These are phyloP conservation scores for Alcedo atthis DNA, from an alignment of 2,797 vertebrate genomes.

Conservation along the genomic window DNA sequence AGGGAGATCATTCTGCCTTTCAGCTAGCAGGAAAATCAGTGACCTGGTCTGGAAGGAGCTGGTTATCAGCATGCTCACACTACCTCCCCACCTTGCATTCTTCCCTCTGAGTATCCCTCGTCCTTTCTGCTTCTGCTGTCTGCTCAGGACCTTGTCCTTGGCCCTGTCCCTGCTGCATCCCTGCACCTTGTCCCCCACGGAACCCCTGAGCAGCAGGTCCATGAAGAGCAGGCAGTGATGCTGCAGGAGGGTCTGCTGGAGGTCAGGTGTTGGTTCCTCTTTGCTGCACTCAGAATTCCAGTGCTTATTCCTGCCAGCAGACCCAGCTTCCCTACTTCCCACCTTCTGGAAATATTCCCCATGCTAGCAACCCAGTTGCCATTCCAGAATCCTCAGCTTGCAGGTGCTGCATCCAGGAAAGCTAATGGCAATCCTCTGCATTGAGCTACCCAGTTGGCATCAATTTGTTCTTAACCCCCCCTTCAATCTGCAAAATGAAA, in stretches of 20 bases:
- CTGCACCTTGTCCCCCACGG: background rate
- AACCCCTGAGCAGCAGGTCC: background rate
- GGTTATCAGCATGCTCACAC: background rate
- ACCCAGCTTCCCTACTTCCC: background rate
- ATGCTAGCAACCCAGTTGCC: slow-evolving; percentile 1
- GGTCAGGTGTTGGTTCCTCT: background rate
- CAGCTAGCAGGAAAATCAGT: background rate
- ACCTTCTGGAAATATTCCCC: background rate
- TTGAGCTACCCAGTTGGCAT: slow-evolving; percentile 28
- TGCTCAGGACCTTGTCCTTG: background rate
- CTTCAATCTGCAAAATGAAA: background rate
- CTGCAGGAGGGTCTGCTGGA: background rate
- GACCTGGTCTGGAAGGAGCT: background rate
- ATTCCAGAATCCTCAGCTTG: slow-evolving; percentile 44
- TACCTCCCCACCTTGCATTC: background rate
- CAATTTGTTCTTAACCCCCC: slow-evolving; percentile 1
- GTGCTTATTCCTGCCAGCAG: background rate
- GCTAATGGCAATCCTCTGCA: background rate
- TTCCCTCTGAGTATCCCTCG: background rate
- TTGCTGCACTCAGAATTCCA: background rate
- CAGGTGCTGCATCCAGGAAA: slow-evolving; percentile 33
- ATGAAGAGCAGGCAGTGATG: background rate
- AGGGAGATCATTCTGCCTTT: background rate
- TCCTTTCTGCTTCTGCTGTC: background rate
- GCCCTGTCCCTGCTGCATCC: background rate